Percentiles rank a stretch among this genome's conserved stretches.
phyloP scores from a whole-genome alignment of 2,888 invertebrate species.

The Drosophila atripex region DNA sequence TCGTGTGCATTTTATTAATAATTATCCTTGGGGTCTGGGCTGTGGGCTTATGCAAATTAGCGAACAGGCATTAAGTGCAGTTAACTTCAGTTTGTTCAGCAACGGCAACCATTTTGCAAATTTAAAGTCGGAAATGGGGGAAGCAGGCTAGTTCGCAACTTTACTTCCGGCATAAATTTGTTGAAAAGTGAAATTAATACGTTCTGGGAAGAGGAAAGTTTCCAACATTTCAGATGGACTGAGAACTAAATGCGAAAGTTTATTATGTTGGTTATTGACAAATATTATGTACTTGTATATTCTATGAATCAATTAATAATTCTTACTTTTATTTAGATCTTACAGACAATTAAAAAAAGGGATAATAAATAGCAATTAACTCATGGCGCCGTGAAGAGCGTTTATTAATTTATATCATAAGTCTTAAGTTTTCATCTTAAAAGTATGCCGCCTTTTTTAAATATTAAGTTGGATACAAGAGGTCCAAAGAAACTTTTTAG shows the following conservation, averaged over 20 bases:
- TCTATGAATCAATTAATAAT: not conserved
- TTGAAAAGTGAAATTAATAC: slow-evolving; percentile 37
- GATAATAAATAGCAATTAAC: no score
- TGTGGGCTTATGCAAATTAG: slow-evolving; percentile 66
- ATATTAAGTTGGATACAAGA: not conserved
- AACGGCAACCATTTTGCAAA: slow-evolving; percentile 47
- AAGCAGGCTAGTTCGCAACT: slow-evolving; percentile 23
- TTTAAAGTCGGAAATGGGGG: slow-evolving; percentile 23
- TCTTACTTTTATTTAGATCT: not conserved
- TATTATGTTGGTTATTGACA: slow-evolving; percentile 6
- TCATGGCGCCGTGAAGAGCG: not conserved
- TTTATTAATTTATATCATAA: not conserved
- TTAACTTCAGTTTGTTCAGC: slow-evolving; percentile 22
- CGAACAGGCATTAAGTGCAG: slow-evolving; percentile 65
- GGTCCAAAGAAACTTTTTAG: not conserved
- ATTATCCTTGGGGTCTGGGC: slow-evolving; percentile 47
- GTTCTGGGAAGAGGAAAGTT: slow-evolving; percentile 19
- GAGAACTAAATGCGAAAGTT: slow-evolving; percentile 17
- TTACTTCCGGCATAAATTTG: slow-evolving; percentile 39
- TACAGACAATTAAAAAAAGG: no score
- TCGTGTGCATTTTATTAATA: slow-evolving; percentile 70
- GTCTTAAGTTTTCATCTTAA: not conserved
- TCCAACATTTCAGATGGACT: slow-evolving; percentile 12
- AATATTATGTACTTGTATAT: not conserved
- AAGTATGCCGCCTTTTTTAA: not conserved